phyloP scores from a whole-genome alignment of 1,140 invertebrate genomes.

The Pollicipes pollicipes region DNA sequence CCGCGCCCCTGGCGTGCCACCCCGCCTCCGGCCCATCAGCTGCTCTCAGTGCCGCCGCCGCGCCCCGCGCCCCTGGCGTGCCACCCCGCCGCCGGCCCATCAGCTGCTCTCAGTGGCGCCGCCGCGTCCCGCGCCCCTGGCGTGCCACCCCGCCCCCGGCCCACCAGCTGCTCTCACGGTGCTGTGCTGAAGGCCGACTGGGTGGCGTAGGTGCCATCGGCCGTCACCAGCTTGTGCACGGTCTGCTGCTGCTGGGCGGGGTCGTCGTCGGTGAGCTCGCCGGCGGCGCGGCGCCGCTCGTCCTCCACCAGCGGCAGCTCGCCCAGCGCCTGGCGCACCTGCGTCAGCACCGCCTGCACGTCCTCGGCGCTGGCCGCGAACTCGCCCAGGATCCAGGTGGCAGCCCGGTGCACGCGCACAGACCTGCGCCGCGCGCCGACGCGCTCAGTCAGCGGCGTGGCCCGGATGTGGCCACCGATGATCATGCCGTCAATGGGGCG shows the following conservation, averaged over 20 bases:
- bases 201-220: slow-evolving; percentile 95
- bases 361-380: slow-evolving; percentile 64
- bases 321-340: slow-evolving; percentile 48
- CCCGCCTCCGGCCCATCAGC: no score
- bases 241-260: slow-evolving; percentile 19
- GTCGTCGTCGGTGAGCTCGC: slow-evolving; percentile 37
- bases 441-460: no score
- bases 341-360: slow-evolving; percentile 57
- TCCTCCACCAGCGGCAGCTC: slow-evolving; percentile 79
- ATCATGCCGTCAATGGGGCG: no score
- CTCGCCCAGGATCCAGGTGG: slow-evolving; percentile 96
- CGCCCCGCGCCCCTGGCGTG: no score
- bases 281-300: slow-evolving; percentile 46
- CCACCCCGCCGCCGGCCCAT: no score
- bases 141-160: neutral
- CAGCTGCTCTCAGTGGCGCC: no score
- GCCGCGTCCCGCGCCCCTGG: no score
- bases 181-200: slow-evolving; percentile 86
- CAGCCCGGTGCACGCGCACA: slow-evolving; percentile 72
- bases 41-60: no score
- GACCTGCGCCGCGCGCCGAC: slow-evolving; percentile 36
- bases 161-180: slow-evolving; percentile 27
- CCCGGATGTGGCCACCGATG: slow-evolving; percentile 14
- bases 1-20: no score
- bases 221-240: slow-evolving; percentile 61